Conservation (phyloP, 2,113 vertebrate species). For the Anthoscopus minutus region DNA sequence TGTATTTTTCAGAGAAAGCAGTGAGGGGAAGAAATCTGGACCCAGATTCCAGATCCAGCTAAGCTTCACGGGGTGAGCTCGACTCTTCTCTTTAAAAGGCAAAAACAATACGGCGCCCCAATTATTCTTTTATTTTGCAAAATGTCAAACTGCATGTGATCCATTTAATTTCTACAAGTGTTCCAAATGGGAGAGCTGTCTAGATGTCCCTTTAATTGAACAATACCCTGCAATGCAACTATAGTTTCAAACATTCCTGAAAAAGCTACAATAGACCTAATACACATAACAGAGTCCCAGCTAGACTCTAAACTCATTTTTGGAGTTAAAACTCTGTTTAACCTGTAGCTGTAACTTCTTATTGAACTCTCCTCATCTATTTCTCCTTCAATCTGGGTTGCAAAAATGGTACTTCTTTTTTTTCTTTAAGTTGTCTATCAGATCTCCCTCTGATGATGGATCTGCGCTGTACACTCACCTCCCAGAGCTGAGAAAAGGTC, state of each 20-base stretch:
- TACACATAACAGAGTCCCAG: background rate
- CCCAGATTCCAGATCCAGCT: constrained; percentile 54
- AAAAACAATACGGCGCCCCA: constrained; percentile 70
- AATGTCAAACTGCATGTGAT: constrained; percentile 77
- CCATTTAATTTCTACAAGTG: constrained; percentile 78
- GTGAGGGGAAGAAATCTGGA: constrained; percentile 53
- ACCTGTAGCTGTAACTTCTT: background rate
- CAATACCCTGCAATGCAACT: constrained; percentile 44
- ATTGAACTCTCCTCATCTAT: background rate
- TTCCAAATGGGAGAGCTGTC: constrained; percentile 69
- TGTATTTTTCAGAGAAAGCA: background rate
- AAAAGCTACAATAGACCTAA: background rate
- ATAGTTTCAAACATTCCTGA: constrained; percentile 40
- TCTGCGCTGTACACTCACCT: constrained; percentile 24
- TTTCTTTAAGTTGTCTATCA: background rate
- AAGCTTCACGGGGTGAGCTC: constrained; percentile 56
- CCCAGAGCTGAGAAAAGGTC: constrained; percentile 49
- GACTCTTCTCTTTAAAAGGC: constrained; percentile 67
- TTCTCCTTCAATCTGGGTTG: background rate
- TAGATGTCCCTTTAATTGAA: constrained; percentile 60
- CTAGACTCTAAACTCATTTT: background rate
- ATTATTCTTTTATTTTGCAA: constrained; percentile 75
- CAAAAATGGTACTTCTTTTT: background rate
- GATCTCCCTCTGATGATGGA: background rate
- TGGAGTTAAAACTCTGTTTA: background rate